These are phyloP conservation scores for Oreochromis spilurus DNA, from an alignment of 2,113 vertebrate genomes.

Conservation along the genomic window DNA sequence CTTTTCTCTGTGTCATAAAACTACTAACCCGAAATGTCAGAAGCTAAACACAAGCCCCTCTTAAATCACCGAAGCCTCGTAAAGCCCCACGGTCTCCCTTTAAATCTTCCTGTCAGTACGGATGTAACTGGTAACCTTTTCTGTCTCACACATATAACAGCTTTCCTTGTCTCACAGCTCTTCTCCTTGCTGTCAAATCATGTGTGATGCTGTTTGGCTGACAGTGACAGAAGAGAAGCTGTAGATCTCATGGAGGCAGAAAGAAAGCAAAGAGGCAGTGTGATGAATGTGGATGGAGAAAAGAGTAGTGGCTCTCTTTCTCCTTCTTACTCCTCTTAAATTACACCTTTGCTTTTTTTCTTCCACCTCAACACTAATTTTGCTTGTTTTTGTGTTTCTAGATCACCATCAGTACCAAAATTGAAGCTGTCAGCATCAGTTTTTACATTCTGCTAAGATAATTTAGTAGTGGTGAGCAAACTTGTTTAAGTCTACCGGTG, in stretches of 20 bases:
- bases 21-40: conserved; percentile 13
- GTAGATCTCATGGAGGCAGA: neutral
- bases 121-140: conserved; percentile 11
- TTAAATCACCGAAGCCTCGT: conserved; percentile 4
- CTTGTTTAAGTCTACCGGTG: neutral
- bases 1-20: conserved; percentile 28
- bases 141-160: neutral
- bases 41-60: neutral
- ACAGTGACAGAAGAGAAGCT: neutral
- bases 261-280: conserved; percentile 20
- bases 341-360: neutral
- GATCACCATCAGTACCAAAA: neutral
- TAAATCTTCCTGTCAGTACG: conserved; percentile 30
- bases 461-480: neutral
- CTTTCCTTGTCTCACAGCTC: neutral
- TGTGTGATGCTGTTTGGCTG: conserved; percentile 41
- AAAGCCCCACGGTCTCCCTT: neutral
- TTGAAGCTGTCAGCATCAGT: neutral
- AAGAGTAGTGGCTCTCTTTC: neutral
- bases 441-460: neutral
- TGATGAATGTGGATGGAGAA: conserved; percentile 7
- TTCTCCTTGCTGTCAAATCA: neutral
- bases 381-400: neutral
- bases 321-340: neutral
- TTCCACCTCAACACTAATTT: neutral